Evolutionary conservation across 2,888 invertebrate genomes (phyloP).

Genomic region (Pristionchus fissidentatus): DNA sequence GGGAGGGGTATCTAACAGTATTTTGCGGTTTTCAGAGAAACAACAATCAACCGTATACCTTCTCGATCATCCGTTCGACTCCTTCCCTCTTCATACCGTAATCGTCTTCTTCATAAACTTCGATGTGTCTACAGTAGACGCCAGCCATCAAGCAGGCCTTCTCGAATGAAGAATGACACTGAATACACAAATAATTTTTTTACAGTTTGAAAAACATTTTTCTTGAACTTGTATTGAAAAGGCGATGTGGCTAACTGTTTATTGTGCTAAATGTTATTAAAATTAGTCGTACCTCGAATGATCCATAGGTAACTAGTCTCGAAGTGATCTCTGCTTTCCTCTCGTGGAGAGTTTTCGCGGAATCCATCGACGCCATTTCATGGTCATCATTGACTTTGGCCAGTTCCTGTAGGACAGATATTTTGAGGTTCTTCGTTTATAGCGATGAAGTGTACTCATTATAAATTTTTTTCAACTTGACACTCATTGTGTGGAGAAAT

Average conservation of each 20-base stretch:
- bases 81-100: constrained; percentile 87
- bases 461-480: no score
- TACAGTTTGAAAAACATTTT: no score
- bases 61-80: constrained; percentile 80
- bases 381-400: background rate
- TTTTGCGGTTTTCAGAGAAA: no score
- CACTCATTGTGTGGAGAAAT: no score
- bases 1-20: no score
- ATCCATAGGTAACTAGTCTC: constrained; percentile 93
- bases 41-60: constrained; percentile 84
- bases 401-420: no score
- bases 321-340: constrained; percentile 85
- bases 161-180: constrained; percentile 92
- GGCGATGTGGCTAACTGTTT: no score
- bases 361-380: no score
- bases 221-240: no score
- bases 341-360: background rate
- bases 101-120: constrained; percentile 83
- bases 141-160: constrained; percentile 92
- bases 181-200: no score
- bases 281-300: constrained; percentile 86
- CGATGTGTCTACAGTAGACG: constrained; percentile 90
- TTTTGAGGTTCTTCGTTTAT: no score
- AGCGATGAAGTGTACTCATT: no score
- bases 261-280: background rate